A percentile compares a stretch with the other conserved stretches of the same genome.
These are phyloP conservation scores for Chelidonichthys spinosus DNA, from an alignment of 2,797 vertebrate genomes.

Conservation along the genomic window DNA sequence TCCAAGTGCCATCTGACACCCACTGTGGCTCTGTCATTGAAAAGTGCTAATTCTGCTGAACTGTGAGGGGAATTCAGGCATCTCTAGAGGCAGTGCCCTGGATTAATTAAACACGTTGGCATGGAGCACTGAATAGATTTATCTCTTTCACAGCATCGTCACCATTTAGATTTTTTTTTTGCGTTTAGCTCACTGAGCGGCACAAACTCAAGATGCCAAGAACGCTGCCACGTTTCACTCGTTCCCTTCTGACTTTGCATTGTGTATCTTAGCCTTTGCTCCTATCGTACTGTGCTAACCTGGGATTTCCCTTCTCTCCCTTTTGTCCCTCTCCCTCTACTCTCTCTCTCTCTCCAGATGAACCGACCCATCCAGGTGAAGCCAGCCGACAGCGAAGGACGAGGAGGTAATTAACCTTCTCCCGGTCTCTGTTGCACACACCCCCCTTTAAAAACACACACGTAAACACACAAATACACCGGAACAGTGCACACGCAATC, in stretches of 20 bases:
- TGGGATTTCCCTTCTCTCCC: constrained; percentile 66
- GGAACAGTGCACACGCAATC: constrained; percentile 58
- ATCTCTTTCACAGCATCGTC: constrained; percentile 62
- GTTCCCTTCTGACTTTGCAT: constrained; percentile 28
- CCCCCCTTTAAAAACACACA: constrained; percentile 48
- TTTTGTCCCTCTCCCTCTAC: constrained; percentile 40
- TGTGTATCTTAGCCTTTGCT: constrained; percentile 19
- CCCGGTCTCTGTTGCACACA: constrained; percentile 65
- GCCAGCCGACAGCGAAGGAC: constrained; percentile 99
- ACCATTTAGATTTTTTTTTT: constrained; percentile 57
- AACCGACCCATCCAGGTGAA: constrained; percentile 99
- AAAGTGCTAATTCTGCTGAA: constrained; percentile 83
- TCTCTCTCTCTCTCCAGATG: constrained; percentile 88
- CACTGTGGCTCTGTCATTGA: constrained; percentile 80
- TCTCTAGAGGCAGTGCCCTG: constrained; percentile 72
- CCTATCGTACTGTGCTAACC: constrained; percentile 59
- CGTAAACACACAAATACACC: constrained; percentile 66
- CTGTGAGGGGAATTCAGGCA: constrained; percentile 76
- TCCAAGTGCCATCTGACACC: constrained; percentile 81
- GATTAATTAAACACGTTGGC: constrained; percentile 79
- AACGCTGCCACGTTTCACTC: constrained; percentile 31
- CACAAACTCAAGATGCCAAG: constrained; percentile 47
- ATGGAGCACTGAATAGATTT: constrained; percentile 59
- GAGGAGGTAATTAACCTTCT: constrained; percentile 97
- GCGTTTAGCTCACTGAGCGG: constrained; percentile 49